These are phyloP conservation scores for Lepidurus packardi DNA, from an alignment of 1,140 invertebrate species.

Conservation along the genomic window DNA sequence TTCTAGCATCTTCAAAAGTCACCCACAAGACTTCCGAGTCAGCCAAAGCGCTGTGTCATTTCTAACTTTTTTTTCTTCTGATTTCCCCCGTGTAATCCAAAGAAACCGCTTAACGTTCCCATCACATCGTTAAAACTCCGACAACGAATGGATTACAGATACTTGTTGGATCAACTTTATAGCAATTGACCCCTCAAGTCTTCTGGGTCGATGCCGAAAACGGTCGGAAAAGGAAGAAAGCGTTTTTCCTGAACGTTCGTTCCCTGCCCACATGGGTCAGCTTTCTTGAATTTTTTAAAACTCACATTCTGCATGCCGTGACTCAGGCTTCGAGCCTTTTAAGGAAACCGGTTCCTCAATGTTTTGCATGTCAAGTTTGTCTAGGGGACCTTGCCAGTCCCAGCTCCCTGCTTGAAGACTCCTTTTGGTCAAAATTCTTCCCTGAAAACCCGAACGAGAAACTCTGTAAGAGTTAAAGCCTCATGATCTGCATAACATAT, in stretches of 20 bases:
- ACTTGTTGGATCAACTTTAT: neutral
- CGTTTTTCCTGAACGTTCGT: neutral
- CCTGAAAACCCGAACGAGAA: too few species aligned
- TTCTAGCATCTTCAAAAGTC: neutral
- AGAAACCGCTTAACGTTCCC: too few species aligned
- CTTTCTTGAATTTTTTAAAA: neutral
- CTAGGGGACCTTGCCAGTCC: neutral
- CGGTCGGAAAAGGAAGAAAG: neutral
- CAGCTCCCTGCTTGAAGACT: neutral
- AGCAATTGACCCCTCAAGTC: neutral
- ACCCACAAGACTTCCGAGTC: neutral
- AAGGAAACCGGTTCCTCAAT: neutral
- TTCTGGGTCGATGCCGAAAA: neutral
- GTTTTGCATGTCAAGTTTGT: constrained; percentile 16
- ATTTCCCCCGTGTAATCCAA: neutral
- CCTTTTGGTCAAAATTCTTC: neutral
- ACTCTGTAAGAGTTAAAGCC: too few species aligned
- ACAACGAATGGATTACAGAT: neutral
- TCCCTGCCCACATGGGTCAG: constrained; percentile 2
- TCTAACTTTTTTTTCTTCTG: neutral
- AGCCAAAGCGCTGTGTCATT: neutral
- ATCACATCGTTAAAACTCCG: neutral
- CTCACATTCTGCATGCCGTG: neutral
- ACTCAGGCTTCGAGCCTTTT: constrained; percentile 11
- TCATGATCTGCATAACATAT: too few species aligned